phyloP scores from a whole-genome alignment of 2,888 invertebrate genomes.

The Lasius platythorax region DNA sequence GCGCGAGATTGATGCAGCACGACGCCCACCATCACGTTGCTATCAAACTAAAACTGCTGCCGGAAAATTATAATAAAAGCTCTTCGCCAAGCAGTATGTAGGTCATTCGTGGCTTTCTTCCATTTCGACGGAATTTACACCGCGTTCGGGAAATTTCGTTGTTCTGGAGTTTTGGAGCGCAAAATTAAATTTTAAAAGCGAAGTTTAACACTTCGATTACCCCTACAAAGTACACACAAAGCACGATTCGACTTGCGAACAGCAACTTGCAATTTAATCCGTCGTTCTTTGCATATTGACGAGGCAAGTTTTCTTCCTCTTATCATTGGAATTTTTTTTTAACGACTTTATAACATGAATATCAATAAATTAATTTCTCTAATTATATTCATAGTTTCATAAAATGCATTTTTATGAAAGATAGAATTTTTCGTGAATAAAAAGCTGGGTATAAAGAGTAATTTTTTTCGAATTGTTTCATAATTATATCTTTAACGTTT shows the following conservation, averaged over 20 bases:
- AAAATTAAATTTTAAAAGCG: slow-evolving; percentile 54
- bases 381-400: neutral
- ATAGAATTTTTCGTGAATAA: neutral
- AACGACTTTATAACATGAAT: slow-evolving; percentile 7
- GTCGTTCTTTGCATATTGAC: slow-evolving; percentile 51
- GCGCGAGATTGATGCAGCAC: slow-evolving; percentile 30
- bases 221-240: slow-evolving; percentile 2
- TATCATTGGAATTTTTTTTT: neutral
- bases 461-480: slow-evolving; percentile 16
- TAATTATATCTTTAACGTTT: slow-evolving; percentile 24
- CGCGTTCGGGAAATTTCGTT: slow-evolving; percentile 43
- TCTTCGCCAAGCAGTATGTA: slow-evolving; percentile 37
- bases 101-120: slow-evolving; percentile 57
- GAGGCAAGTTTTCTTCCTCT: slow-evolving; percentile 28
- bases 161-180: slow-evolving; percentile 38
- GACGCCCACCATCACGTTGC: slow-evolving; percentile 27
- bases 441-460: neutral
- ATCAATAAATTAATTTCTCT: slow-evolving; percentile 13
- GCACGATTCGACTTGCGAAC: slow-evolving; percentile 28
- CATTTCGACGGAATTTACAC: slow-evolving; percentile 56
- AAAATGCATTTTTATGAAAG: neutral
- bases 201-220: slow-evolving; percentile 48
- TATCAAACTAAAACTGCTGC: slow-evolving; percentile 25
- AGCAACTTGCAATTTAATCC: slow-evolving; percentile 42
- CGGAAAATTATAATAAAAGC: slow-evolving; percentile 64